Evolutionary conservation across 2,888 invertebrate species (phyloP).

Genomic region (Dioctria linearis): DNA sequence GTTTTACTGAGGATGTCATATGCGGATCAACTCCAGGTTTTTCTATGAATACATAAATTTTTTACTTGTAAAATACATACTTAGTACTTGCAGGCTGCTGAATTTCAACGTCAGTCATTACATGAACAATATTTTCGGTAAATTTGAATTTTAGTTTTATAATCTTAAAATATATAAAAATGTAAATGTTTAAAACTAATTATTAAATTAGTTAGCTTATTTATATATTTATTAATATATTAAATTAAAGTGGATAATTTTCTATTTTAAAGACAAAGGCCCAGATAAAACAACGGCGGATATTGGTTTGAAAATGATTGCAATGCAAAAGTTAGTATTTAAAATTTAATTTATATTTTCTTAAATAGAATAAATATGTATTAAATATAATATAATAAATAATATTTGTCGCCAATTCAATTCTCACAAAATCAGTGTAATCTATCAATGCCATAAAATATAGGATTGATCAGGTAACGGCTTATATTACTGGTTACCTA

Average conservation of each 20-base stretch:
- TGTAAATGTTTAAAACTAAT: slow-evolving; percentile 57
- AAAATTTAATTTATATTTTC: background rate
- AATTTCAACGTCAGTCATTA: slow-evolving; percentile 71
- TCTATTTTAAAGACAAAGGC: slow-evolving; percentile 59
- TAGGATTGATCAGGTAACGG: too few species aligned
- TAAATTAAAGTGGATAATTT: slow-evolving; percentile 35
- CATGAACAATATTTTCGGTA: slow-evolving; percentile 72
- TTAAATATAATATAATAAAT: background rate
- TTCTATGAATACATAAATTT: slow-evolving; percentile 64
- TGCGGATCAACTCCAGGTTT: slow-evolving; percentile 72
- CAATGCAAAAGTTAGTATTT: slow-evolving; percentile 51
- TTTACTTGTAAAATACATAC: slow-evolving; percentile 67
- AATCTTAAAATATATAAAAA: slow-evolving; percentile 3
- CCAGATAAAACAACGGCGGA: slow-evolving; percentile 57
- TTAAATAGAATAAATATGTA: background rate
- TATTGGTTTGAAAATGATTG: slow-evolving; percentile 34
- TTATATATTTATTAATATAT: background rate
- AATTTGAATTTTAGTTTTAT: slow-evolving; percentile 57
- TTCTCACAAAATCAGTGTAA: too few species aligned
- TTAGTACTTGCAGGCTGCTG: slow-evolving; percentile 72
- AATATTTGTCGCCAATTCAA: background rate
- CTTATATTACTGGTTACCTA: too few species aligned
- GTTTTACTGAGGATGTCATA: slow-evolving; percentile 71
- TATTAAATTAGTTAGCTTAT: slow-evolving; percentile 16
- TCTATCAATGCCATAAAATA: too few species aligned